Conservation (phyloP, 1,140 invertebrate species). For the Polyergus mexicanus region DNA sequence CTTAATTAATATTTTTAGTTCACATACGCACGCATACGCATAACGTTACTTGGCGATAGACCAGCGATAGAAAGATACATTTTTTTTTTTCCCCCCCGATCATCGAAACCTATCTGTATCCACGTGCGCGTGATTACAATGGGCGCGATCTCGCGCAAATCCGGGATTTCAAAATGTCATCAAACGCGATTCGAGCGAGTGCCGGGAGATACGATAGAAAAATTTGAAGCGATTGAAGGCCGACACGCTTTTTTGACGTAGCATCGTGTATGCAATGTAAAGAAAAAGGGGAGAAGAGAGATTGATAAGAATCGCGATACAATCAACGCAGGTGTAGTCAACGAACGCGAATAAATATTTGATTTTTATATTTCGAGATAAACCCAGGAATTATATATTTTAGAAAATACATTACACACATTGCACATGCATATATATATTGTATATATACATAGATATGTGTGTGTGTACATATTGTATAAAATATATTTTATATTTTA, state of each 20-base stretch:
- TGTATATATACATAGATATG: too few relatives aligned
- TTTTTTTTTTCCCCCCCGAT: slow-evolving; percentile 23
- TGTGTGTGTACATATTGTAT: too few relatives aligned
- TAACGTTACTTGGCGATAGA: not conserved
- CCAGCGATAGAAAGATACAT: not conserved
- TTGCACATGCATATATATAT: too few relatives aligned
- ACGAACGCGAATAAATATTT: not conserved
- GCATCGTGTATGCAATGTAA: not conserved
- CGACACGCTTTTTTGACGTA: slow-evolving; percentile 30
- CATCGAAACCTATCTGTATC: not conserved
- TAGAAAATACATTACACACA: too few relatives aligned
- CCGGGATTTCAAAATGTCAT: slow-evolving; percentile 35
- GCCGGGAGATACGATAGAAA: slow-evolving; percentile 13
- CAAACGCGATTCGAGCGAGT: slow-evolving; percentile 13
- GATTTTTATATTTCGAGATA: slow-evolving; percentile 20
- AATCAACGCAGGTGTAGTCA: not conserved
- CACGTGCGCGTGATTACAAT: slow-evolving; percentile 11
- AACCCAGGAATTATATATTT: not conserved
- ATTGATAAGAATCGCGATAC: slow-evolving; percentile 9
- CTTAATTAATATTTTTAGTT: too few relatives aligned
- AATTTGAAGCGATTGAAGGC: slow-evolving; percentile 5
- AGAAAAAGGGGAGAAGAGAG: not conserved
- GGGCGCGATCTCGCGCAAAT: slow-evolving; percentile 22
- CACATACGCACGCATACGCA: too few relatives aligned
- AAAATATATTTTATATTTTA: too few relatives aligned